A percentile compares a stretch with the other conserved stretches of the same genome.
Evolutionary conservation across 2,888 invertebrate species (phyloP).

Genomic region (Muscina levida): DNA sequence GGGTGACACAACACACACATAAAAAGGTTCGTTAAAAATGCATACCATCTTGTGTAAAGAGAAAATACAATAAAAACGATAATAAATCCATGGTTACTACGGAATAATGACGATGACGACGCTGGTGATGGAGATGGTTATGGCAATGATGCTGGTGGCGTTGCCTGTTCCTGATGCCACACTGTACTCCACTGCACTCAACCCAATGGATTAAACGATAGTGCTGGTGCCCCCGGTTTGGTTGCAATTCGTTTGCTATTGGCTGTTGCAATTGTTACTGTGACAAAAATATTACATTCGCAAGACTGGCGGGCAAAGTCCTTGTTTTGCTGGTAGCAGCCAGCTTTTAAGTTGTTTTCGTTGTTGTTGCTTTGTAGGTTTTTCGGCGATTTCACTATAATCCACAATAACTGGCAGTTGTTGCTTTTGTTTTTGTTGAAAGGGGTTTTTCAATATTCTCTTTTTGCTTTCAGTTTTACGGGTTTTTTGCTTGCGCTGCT

Average conservation of each 20-base stretch:
- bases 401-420: constrained; percentile 29
- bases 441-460: not conserved
- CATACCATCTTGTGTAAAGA: constrained; percentile 73
- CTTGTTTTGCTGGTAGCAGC: constrained; percentile 7
- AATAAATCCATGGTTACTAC: constrained; percentile 72
- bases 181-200: constrained; percentile 2
- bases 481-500: not conserved
- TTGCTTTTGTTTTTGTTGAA: constrained; percentile 1
- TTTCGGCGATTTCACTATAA: constrained; percentile 20
- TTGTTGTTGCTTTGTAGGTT: not conserved
- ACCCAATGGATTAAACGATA: constrained; percentile 35
- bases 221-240: not conserved
- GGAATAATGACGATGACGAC: constrained; percentile 10
- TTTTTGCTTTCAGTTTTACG: not conserved
- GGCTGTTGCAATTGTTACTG: constrained; percentile 5
- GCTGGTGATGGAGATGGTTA: constrained; percentile 26
- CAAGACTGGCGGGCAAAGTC: not conserved
- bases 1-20: too few relatives aligned
- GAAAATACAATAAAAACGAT: constrained; percentile 68
- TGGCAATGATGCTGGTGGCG: constrained; percentile 1
- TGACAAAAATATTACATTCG: constrained; percentile 13
- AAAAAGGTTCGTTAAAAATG: constrained; percentile 34
- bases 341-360: constrained; percentile 1
- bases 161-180: not conserved
- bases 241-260: not conserved